phyloP scores from a whole-genome alignment of 2,797 vertebrate genomes.

The Propithecus perrieri region DNA sequence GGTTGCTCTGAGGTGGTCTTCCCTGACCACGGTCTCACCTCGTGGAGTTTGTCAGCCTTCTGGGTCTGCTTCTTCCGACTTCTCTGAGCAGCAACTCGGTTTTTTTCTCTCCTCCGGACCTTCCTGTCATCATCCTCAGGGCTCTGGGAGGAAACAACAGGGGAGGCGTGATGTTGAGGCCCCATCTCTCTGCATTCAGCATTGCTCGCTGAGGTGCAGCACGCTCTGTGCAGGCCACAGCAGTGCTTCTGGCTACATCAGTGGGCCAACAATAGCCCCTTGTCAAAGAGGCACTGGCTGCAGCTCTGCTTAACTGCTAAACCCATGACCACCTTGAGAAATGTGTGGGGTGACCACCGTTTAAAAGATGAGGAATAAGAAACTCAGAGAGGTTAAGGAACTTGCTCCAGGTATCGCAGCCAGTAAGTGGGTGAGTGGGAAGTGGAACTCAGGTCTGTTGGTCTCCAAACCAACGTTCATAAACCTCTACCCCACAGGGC shows the following conservation, averaged over 20 bases:
- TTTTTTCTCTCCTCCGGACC: slow-evolving; percentile 94
- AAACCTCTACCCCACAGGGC: slow-evolving; percentile 58
- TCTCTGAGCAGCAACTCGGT: slow-evolving; percentile 94
- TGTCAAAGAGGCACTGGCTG: not conserved
- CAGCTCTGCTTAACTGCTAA: too few relatives aligned
- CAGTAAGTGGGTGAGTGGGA: slow-evolving; percentile 22
- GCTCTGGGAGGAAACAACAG: slow-evolving; percentile 82
- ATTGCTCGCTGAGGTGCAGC: not conserved
- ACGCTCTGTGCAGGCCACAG: fast-evolving
- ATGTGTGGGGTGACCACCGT: not conserved
- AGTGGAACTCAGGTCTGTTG: slow-evolving; percentile 75
- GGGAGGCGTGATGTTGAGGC: not conserved
- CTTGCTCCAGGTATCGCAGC: slow-evolving; percentile 64
- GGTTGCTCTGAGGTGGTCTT: not conserved
- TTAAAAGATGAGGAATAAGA: slow-evolving; percentile 70
- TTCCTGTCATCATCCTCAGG: slow-evolving; percentile 88
- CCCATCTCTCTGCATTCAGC: too few relatives aligned
- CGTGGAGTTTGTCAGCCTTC: slow-evolving; percentile 93
- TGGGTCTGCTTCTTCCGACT: slow-evolving; percentile 95
- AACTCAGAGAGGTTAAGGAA: slow-evolving; percentile 58
- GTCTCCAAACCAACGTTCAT: slow-evolving; percentile 39
- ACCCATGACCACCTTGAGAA: not conserved
- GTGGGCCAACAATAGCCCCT: fast-evolving
- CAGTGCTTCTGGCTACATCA: fast-evolving
- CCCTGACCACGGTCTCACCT: slow-evolving; percentile 85